Evolutionary conservation across 1,140 invertebrate genomes (phyloP), one percentile per base, ranked within the genome.

Genomic region (Drosophila orena): DNA sequence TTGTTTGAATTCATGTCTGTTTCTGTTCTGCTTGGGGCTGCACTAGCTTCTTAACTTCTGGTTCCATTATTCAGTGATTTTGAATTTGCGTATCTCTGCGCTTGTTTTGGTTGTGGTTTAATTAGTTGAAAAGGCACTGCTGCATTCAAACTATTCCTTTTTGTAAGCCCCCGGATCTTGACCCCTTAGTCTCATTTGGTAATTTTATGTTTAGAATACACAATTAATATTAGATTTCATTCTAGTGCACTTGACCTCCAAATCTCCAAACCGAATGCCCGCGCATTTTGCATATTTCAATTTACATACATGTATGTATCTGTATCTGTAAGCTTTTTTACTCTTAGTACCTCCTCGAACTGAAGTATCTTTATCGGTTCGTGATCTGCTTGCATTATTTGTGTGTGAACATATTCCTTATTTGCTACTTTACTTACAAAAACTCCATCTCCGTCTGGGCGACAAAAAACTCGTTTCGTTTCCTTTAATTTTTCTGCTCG

Each of bases 71-170:
- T 52, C 15, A 38, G 27, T 44, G 4, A 30, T 37, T 42, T 37
- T 42, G 30, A 15, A 56, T 46, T 70, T 66, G n/a, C 69, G 15
- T 62, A 44, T 69, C 34, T 66, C 62, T 68, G 30, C 37, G 20
- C 50, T 20, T 65, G 38, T 40, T 59, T 22, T 56, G 14, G 17
- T 37, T 77, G 43, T 81, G 58, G 46, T 62, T 78, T 78, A 49
- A 65, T 37, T 77, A 60, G 54, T 85, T 79, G 77, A 83, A 84
- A 78, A 85, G 81, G 81, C 81, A 85, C 81, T 85, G 81, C 81
- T 84, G 81, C 81, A 84, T 77, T 85, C 72, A 77, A 84, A 72
- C 47, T 65, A 57, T 47, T 78, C 47, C 38, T 12, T 37, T 37
- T 37, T 47, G 11, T 37, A n/a, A n/a, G 34, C 34, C 27, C 60